These are phyloP conservation scores for Sarcophaga carnaria DNA, from an alignment of 2,888 invertebrate species.

Conservation along the genomic window DNA sequence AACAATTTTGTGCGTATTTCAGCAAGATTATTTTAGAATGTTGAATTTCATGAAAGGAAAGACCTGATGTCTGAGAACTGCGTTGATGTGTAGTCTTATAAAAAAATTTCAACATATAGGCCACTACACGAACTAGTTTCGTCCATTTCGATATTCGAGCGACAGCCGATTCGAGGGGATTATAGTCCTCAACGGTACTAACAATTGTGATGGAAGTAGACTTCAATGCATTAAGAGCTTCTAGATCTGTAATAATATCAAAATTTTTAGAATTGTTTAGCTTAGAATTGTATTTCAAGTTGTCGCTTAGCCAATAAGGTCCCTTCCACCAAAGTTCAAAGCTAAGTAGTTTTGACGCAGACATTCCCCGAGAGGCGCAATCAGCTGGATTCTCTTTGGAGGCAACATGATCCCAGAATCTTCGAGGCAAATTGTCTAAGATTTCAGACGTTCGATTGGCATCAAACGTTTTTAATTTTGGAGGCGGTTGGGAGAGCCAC, in stretches of 20 bases:
- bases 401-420: constrained; percentile 31
- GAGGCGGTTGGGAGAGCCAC: constrained; percentile 31
- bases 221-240: background rate
- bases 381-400: constrained; percentile 46
- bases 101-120: constrained; percentile 8
- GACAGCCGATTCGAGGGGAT: background rate
- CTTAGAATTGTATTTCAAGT: constrained; percentile 6
- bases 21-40: background rate
- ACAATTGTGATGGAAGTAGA: background rate
- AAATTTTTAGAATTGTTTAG: background rate
- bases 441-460: constrained; percentile 49
- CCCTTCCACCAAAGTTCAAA: constrained; percentile 40
- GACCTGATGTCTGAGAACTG: background rate
- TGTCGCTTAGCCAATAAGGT: constrained; percentile 17
- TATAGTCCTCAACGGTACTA: background rate
- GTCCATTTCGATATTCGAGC: constrained; percentile 1
- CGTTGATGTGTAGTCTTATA: background rate
- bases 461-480: constrained; percentile 32
- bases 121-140: constrained; percentile 5
- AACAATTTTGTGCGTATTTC: constrained; percentile 5
- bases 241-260: constrained; percentile 21
- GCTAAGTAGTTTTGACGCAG: constrained; percentile 1
- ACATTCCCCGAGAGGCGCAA: constrained; percentile 46
- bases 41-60: no score
- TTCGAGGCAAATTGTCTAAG: constrained; percentile 26